Evolutionary conservation across 2,888 invertebrate species (phyloP).

Genomic region (Steinernema scapterisci): DNA sequence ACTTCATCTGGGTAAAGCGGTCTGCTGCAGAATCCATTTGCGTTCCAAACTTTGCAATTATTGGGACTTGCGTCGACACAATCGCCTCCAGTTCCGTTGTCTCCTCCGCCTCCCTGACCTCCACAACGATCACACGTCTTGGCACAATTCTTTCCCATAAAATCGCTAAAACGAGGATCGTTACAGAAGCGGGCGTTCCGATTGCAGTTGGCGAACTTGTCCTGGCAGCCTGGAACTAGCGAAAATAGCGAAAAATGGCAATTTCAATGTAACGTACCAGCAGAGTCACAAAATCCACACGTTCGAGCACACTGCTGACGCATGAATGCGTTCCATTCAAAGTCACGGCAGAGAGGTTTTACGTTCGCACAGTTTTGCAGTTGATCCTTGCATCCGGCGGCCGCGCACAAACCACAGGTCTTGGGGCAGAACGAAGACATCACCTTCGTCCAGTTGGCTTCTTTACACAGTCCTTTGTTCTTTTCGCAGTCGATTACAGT

Average conservation of each 20-base stretch:
- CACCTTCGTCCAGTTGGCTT: constrained; percentile 35
- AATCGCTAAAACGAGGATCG: background rate
- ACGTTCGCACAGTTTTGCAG: background rate
- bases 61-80: background rate
- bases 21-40: background rate
- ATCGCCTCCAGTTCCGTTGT: background rate
- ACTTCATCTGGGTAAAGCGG: background rate
- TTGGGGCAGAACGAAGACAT: constrained; percentile 33
- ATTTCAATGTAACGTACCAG: background rate
- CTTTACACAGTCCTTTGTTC: constrained; percentile 38
- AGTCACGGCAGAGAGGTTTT: constrained; percentile 16
- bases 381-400: background rate
- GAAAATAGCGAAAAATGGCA: background rate
- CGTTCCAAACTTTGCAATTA: background rate
- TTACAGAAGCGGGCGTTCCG: constrained; percentile 8
- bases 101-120: background rate
- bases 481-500: constrained; percentile 35
- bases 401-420: constrained; percentile 5
- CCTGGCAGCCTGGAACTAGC: background rate
- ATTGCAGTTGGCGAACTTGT: background rate
- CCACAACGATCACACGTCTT: constrained; percentile 6
- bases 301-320: constrained; percentile 36
- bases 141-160: background rate
- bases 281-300: constrained; percentile 23
- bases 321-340: constrained; percentile 30